A percentile compares a stretch with the other conserved stretches of the same genome.
These are phyloP conservation scores for Acanthornis magna DNA, from an alignment of 2,797 vertebrate species.

Conservation along the genomic window DNA sequence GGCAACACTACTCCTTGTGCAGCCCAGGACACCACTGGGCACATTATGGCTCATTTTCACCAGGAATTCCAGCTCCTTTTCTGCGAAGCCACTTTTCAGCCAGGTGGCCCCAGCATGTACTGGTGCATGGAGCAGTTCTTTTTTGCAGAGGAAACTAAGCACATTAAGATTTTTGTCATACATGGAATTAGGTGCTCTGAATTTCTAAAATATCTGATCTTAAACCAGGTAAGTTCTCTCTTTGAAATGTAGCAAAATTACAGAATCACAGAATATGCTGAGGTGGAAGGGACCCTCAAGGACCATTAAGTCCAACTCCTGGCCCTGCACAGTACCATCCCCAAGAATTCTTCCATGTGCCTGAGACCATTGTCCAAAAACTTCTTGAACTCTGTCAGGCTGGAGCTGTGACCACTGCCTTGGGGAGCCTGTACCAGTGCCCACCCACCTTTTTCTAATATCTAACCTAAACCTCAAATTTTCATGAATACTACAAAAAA, in stretches of 20 bases:
- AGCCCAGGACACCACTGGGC: neutral
- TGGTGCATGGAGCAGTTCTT: neutral
- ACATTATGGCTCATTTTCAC: neutral
- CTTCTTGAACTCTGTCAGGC: neutral
- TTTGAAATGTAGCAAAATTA: neutral
- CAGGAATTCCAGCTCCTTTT: neutral
- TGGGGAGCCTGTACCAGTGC: neutral
- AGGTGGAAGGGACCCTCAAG: neutral
- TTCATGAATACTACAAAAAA: neutral
- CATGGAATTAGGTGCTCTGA: neutral
- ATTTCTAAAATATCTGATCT: neutral
- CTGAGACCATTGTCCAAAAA: neutral
- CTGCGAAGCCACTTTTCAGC: neutral
- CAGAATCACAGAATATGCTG: neutral
- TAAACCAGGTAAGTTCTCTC: neutral
- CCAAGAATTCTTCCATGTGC: accelerated
- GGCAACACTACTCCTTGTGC: neutral
- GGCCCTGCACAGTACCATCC: neutral
- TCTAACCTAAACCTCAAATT: neutral
- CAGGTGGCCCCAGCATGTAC: neutral
- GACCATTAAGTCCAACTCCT: neutral
- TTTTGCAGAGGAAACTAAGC: neutral
- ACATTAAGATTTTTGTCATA: neutral
- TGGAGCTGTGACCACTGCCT: neutral
- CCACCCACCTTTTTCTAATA: neutral